Percentiles rank a stretch among this genome's conserved stretches.
Conservation (phyloP, 2,113 vertebrate species). For the Salvelinus namaycush region DNA sequence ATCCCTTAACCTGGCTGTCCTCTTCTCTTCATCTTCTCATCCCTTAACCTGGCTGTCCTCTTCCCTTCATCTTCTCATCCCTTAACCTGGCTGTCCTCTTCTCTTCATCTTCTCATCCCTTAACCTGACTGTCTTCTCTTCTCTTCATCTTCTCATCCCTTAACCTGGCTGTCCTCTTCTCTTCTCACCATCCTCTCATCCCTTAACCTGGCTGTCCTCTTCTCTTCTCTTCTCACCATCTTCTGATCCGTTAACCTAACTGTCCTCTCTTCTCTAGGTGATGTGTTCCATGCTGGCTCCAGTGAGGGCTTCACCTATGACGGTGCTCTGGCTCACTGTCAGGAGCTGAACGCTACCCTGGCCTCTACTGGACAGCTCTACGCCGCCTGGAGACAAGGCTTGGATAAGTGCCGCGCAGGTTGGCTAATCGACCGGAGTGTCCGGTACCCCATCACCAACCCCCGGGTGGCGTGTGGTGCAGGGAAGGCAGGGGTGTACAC, state of each 20-base stretch:
- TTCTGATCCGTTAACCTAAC: neutral
- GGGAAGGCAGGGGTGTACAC: constrained; percentile 84
- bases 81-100: no score
- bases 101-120: no score
- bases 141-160: no score
- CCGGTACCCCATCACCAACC: constrained; percentile 86
- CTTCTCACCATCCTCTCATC: no score
- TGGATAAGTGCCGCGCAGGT: constrained; percentile 87
- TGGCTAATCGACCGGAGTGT: constrained; percentile 87
- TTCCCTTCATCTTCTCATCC: no score
- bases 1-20: no score
- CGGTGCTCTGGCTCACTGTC: constrained; percentile 82
- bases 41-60: no score
- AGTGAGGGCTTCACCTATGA: constrained; percentile 82
- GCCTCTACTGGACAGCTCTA: constrained; percentile 88
- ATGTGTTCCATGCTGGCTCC: constrained; percentile 85
- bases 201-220: no score
- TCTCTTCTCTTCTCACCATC: neutral
- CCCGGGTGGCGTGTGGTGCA: constrained; percentile 78
- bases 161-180: no score
- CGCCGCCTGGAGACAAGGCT: constrained; percentile 85
- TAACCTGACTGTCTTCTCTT: no score
- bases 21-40: no score
- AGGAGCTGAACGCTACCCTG: constrained; percentile 76
- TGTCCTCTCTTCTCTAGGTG: constrained; percentile 69